These are phyloP conservation scores for Paracanthobrama guichenoti DNA, from an alignment of 2,113 vertebrate genomes.

Conservation along the genomic window DNA sequence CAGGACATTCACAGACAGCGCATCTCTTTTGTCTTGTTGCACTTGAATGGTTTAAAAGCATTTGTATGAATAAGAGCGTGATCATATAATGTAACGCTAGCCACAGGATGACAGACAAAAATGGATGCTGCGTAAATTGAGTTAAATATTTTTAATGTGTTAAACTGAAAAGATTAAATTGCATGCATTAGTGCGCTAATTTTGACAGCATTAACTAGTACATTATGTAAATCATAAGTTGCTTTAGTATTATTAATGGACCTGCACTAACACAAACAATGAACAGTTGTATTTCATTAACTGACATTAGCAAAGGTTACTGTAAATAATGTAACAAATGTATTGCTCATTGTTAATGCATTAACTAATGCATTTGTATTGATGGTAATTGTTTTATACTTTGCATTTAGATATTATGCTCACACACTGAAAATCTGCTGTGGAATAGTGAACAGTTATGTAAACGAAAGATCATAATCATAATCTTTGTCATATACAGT, in stretches of 20 bases:
- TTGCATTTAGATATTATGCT: not conserved
- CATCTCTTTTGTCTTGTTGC: too few relatives aligned
- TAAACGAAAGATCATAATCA: not conserved
- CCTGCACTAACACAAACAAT: not conserved
- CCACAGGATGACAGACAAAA: too few relatives aligned
- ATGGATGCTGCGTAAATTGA: too few relatives aligned
- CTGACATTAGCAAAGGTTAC: not conserved
- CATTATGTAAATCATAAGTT: not conserved
- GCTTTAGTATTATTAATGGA: not conserved
- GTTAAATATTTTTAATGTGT: too few relatives aligned
- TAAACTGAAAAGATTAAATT: too few relatives aligned
- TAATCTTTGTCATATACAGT: not conserved
- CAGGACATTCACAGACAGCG: too few relatives aligned
- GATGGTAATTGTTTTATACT: not conserved
- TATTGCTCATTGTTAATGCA: not conserved
- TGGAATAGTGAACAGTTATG: not conserved
- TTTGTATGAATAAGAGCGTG: too few relatives aligned
- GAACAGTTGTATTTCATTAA: not conserved
- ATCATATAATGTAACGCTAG: too few relatives aligned
- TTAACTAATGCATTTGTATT: not conserved
- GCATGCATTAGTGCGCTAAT: too few relatives aligned
- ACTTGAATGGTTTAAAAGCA: too few relatives aligned
- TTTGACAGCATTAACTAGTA: not conserved
- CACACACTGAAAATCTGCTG: not conserved
- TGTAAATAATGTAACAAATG: not conserved